phyloP scores from a whole-genome alignment of 2,113 vertebrate genomes.

The Boleophthalmus pectinirostris region DNA sequence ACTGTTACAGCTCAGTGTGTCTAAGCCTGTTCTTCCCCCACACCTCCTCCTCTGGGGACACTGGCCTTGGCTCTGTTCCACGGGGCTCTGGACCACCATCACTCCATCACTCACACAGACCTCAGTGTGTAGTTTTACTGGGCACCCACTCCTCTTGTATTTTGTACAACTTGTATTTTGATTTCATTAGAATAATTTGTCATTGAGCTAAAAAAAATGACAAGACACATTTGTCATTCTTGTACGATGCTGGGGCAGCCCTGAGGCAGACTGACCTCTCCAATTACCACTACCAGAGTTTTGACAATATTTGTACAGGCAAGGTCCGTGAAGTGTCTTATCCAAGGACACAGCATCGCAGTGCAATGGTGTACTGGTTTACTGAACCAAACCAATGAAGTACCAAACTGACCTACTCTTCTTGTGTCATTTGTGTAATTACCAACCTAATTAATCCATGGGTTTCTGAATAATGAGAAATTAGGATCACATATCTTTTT shows the following conservation, averaged over 20 bases:
- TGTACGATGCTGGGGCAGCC: neutral
- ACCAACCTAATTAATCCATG: too few relatives aligned
- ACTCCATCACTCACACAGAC: slow-evolving; percentile 10
- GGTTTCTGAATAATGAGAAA: too few relatives aligned
- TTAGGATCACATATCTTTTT: too few relatives aligned
- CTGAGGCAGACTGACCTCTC: neutral
- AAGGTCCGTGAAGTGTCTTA: neutral
- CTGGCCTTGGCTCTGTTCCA: slow-evolving; percentile 8
- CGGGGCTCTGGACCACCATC: slow-evolving; percentile 15
- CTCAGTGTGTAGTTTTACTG: neutral
- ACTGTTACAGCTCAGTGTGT: slow-evolving; percentile 29
- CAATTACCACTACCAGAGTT: neutral
- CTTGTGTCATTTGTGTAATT: too few relatives aligned
- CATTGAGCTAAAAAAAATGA: too few relatives aligned
- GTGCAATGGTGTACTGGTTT: neutral
- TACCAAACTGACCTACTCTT: neutral
- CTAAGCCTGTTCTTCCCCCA: slow-evolving; percentile 36
- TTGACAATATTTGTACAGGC: neutral
- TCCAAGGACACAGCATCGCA: neutral
- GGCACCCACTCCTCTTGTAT: neutral
- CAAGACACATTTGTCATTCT: neutral
- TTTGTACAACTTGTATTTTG: neutral
- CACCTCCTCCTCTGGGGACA: slow-evolving; percentile 2
- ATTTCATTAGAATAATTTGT: neutral
- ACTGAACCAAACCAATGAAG: neutral